These are phyloP conservation scores for Morone chrysops DNA, from an alignment of 2,113 vertebrate genomes.

Conservation along the genomic window DNA sequence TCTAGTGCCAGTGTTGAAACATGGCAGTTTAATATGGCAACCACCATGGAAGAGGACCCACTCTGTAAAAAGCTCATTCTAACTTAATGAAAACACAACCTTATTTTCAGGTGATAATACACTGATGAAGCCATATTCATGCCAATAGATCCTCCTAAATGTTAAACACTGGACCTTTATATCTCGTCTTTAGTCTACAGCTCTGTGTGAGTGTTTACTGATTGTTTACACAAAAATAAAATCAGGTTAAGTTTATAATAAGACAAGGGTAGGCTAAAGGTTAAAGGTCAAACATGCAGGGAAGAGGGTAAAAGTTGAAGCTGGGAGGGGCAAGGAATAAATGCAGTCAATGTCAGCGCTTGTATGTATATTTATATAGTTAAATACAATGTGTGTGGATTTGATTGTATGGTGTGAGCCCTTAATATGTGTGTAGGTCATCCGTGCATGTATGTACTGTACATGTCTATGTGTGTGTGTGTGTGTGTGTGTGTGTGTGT, in stretches of 20 bases:
- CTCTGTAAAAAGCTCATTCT: too few relatives aligned
- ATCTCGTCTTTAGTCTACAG: neutral
- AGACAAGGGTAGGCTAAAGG: constrained; percentile 40
- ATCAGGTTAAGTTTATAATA: constrained; percentile 47
- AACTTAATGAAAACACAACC: too few relatives aligned
- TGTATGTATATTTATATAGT: constrained; percentile 2
- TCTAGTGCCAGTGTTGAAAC: too few relatives aligned
- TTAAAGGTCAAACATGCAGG: constrained; percentile 47
- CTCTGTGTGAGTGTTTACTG: neutral
- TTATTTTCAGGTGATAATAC: too few relatives aligned
- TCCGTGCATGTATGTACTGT: constrained; percentile 30
- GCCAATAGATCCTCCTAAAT: too few relatives aligned
- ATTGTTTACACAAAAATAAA: constrained; percentile 4
- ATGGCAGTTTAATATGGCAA: too few relatives aligned
- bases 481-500: too few relatives aligned
- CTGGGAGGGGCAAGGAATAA: constrained; percentile 3
- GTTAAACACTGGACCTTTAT: too few relatives aligned
- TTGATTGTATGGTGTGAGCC: constrained; percentile 7
- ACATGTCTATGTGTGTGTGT: neutral
- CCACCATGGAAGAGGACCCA: too few relatives aligned
- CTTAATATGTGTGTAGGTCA: constrained; percentile 4
- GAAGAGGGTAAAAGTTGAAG: constrained; percentile 23
- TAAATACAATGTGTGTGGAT: neutral
- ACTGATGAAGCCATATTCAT: too few relatives aligned
- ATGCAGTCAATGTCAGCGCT: constrained; percentile 8